Percentiles rank a stretch among this genome's conserved stretches.
phyloP scores from a whole-genome alignment of 1,140 invertebrate species.

The Sipha flava region DNA sequence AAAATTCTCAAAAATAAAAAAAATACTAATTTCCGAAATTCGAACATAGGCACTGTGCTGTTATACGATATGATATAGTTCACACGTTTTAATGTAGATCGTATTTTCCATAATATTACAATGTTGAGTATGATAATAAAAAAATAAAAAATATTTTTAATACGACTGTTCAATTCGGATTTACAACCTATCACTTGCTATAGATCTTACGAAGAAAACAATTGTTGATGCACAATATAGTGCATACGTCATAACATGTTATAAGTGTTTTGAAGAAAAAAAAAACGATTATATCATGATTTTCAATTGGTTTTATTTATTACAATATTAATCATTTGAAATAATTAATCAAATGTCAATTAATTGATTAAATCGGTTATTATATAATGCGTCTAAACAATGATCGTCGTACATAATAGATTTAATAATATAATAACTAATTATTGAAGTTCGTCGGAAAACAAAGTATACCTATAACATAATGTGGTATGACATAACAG shows the following conservation, averaged over 20 bases:
- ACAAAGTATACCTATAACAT: background rate
- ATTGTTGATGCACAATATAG: too few species aligned
- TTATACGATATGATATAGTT: too few species aligned
- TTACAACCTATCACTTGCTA: background rate
- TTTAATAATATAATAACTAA: background rate
- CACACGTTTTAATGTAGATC: too few species aligned
- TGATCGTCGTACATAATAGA: background rate
- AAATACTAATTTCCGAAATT: too few species aligned
- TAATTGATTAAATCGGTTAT: slow-evolving; percentile 4
- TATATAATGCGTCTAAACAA: background rate
- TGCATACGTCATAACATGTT: too few species aligned
- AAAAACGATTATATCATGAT: background rate
- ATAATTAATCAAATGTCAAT: slow-evolving; percentile 1
- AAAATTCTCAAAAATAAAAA: too few species aligned
- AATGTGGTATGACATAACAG: background rate
- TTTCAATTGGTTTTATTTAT: background rate
- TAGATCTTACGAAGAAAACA: background rate
- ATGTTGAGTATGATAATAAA: background rate
- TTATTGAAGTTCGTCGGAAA: background rate
- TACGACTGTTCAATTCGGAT: background rate
- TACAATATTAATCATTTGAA: background rate
- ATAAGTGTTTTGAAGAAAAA: too few species aligned
- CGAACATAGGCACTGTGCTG: too few species aligned
- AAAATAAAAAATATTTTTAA: background rate
- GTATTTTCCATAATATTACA: background rate